Evolutionary conservation across 92 coral and sea anemone species (phyloP).

Genomic region (Siderastrea siderea): DNA sequence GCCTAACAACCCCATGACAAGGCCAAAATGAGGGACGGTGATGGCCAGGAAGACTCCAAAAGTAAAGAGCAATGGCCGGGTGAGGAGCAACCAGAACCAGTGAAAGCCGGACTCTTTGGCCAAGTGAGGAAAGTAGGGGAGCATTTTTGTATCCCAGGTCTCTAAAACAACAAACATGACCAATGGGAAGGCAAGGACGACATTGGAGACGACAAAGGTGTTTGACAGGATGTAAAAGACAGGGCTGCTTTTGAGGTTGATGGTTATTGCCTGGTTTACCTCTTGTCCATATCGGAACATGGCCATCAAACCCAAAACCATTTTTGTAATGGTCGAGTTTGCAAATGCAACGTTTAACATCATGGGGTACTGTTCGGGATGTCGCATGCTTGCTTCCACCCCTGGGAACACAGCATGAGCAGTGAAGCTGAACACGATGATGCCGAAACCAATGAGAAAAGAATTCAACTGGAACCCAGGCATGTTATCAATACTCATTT

Average conservation of each 20-base stretch:
- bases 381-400: slow-evolving; percentile 52
- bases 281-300: slow-evolving; percentile 34
- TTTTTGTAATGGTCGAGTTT: slow-evolving; percentile 30
- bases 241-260: slow-evolving; percentile 29
- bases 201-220: slow-evolving; percentile 38
- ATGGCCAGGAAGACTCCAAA: slow-evolving; percentile 45
- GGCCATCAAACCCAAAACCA: slow-evolving; percentile 31
- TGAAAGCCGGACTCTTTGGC: slow-evolving; percentile 30
- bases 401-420: slow-evolving; percentile 65
- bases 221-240: slow-evolving; percentile 52
- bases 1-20: slow-evolving; percentile 51
- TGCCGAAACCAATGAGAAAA: slow-evolving; percentile 43
- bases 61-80: slow-evolving; percentile 35
- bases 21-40: slow-evolving; percentile 58
- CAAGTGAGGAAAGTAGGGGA: slow-evolving; percentile 52
- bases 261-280: slow-evolving; percentile 34
- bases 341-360: slow-evolving; percentile 51
- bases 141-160: slow-evolving; percentile 57
- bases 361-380: slow-evolving; percentile 48
- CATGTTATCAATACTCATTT: slow-evolving; percentile 48
- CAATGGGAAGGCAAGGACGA: slow-evolving; percentile 51
- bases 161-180: slow-evolving; percentile 57
- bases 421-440: slow-evolving; percentile 53
- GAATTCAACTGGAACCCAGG: slow-evolving; percentile 46
- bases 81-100: slow-evolving; percentile 54